Evolutionary conservation across 2,113 vertebrate species (phyloP).

Genomic region (Neodontobutis hainanensis): DNA sequence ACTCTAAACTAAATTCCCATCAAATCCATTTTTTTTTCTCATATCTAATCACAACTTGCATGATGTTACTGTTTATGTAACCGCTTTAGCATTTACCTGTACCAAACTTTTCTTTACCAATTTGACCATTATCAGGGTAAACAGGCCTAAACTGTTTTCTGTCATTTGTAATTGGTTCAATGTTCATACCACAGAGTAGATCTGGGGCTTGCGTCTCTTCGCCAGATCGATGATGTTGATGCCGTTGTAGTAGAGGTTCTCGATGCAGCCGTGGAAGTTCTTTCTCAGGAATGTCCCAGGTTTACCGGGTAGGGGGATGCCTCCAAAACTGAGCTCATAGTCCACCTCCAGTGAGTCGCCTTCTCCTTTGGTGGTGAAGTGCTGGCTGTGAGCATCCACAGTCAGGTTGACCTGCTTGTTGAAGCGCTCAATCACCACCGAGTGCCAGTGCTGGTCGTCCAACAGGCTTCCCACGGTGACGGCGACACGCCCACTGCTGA

Average conservation of each 20-base stretch:
- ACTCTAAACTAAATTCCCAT: too few relatives aligned
- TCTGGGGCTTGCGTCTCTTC: constrained; percentile 95
- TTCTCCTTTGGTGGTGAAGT: constrained; percentile 86
- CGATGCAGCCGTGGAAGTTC: constrained; percentile 96
- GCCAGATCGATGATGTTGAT: constrained; percentile 96
- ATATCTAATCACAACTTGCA: too few relatives aligned
- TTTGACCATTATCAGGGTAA: too few relatives aligned
- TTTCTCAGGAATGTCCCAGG: constrained; percentile 95
- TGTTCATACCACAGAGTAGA: constrained; percentile 93
- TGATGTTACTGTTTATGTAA: too few relatives aligned
- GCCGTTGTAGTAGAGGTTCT: constrained; percentile 98
- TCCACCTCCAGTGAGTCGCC: constrained; percentile 88
- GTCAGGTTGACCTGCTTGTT: constrained; percentile 93
- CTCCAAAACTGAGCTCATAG: constrained; percentile 96
- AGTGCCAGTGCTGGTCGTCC: constrained; percentile 92
- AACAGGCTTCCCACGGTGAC: constrained; percentile 86
- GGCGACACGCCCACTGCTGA: constrained; percentile 76
- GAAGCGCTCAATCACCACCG: constrained; percentile 87
- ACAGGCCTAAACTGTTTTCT: too few relatives aligned
- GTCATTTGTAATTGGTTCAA: neutral
- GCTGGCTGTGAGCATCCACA: constrained; percentile 85
- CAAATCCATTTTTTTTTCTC: too few relatives aligned
- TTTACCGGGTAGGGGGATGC: constrained; percentile 95
- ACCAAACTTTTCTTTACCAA: too few relatives aligned
- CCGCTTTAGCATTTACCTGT: too few relatives aligned